Evolutionary conservation across 1,140 invertebrate species (phyloP), one percentile per base, ranked within the genome.

Genomic region (Drosophila guanche): DNA sequence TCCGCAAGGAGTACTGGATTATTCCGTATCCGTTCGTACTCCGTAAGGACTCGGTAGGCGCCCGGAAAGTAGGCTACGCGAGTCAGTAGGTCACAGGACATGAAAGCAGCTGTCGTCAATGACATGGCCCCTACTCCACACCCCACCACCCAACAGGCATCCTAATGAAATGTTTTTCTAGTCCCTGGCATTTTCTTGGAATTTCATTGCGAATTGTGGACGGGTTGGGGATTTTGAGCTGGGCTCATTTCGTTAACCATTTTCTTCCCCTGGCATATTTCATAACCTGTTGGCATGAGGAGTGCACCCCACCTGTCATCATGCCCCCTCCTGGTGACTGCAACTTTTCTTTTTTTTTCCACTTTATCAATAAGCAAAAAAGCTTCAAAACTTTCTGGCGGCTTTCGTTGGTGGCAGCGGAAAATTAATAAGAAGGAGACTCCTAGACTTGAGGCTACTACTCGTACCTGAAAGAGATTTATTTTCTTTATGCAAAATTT

Each of bases 11-110:
- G 29, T 52, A 48, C 54, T 20, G 47, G 48, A 62, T 53, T 40
- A 60, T 41, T 41, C 14, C 23, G 42, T 22, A 29, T 20, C 20
- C 20, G 51, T 4, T 47, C 41, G 51, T 4, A 52, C 41, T 48
- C 40, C 46, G n/a, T 20, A 20, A 20, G 16, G 16, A 10, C 54
- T 16, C 62, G 14, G n/a, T 14, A 40, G 63, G 61, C 76, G 41
- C 54, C 33, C 76, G 80, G 81, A 85, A 85, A 81, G 81, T 85
- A 69, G 81, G 80, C 81, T 86, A 80, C 73, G 74, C 73, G 59
- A 74, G 72, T 74, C 81, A 86, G 67, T 85, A 76, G 80, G 80
- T 85, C 80, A 77, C 59, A 62, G 33, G 79, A 70, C 79, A 79
- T 63, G 79, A 79, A 79, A 83, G 76, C 75, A 67, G 57, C 75